These are phyloP conservation scores for Anguilla rostrata DNA, from an alignment of 2,113 vertebrate genomes.

Conservation along the genomic window DNA sequence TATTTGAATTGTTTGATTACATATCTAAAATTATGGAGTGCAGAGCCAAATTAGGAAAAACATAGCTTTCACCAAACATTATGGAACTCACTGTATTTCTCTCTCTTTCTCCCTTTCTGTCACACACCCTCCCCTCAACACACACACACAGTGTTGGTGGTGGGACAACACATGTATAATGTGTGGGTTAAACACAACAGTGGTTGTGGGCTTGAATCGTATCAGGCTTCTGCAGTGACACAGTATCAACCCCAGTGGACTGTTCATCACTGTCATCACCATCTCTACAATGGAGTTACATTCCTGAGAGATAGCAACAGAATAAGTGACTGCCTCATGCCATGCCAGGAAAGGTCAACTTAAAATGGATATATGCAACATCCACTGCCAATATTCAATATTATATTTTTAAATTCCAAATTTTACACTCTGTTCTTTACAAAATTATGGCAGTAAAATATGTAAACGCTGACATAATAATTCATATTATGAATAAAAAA, in stretches of 20 bases:
- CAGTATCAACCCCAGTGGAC: slow-evolving; percentile 52
- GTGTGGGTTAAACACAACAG: slow-evolving; percentile 45
- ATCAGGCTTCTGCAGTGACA: slow-evolving; percentile 58
- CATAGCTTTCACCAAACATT: no score
- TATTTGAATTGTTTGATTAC: no score
- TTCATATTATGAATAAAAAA: no score
- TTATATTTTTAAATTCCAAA: neutral
- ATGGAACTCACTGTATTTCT: no score
- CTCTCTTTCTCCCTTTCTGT: slow-evolving; percentile 46
- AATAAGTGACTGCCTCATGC: neutral
- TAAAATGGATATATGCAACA: neutral
- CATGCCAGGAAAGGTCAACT: neutral
- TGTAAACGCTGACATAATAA: neutral
- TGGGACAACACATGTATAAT: slow-evolving; percentile 36
- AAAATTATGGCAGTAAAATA: no score
- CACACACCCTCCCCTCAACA: neutral
- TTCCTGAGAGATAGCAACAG: slow-evolving; percentile 18
- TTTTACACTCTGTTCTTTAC: no score
- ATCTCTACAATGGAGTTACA: slow-evolving; percentile 63
- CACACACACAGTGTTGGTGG: neutral
- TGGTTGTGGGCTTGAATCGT: slow-evolving; percentile 55
- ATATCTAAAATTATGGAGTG: no score
- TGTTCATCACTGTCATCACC: slow-evolving; percentile 69
- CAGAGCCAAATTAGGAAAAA: no score
- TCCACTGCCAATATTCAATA: neutral